Conservation (phyloP, 2,888 invertebrate species). For the Oligia latruncula region DNA sequence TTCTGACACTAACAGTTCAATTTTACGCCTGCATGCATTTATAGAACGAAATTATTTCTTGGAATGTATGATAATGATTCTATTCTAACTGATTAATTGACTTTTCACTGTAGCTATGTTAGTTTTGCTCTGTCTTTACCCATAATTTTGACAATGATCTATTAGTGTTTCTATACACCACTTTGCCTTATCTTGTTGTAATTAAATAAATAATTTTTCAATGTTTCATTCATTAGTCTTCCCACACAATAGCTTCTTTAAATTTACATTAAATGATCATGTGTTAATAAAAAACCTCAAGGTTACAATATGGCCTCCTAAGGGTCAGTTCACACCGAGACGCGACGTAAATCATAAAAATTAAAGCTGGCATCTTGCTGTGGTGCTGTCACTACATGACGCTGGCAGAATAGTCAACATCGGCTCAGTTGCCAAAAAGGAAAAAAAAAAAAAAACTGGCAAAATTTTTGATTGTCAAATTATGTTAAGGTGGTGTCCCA, state of each 20-base stretch:
- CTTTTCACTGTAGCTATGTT: slow-evolving; percentile 6
- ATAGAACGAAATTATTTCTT: slow-evolving; percentile 36
- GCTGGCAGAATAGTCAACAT: too few species aligned
- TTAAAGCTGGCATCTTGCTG: too few species aligned
- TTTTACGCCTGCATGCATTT: slow-evolving; percentile 56
- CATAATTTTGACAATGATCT: not conserved
- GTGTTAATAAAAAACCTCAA: not conserved
- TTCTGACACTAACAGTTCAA: slow-evolving; percentile 16
- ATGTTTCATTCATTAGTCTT: not conserved
- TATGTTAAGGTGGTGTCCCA: not conserved
- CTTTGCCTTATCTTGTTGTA: not conserved
- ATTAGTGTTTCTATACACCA: not conserved
- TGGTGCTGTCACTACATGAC: too few species aligned
- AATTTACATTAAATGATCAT: not conserved
- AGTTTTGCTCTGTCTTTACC: not conserved
- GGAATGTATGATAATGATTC: slow-evolving; percentile 28
- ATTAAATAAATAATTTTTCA: not conserved
- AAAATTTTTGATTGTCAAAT: not conserved
- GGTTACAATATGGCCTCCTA: not conserved
- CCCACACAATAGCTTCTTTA: not conserved
- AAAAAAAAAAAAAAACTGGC: not conserved
- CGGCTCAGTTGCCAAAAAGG: too few species aligned
- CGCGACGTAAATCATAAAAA: too few species aligned
- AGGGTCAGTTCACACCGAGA: too few species aligned
- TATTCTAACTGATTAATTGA: slow-evolving; percentile 15